Conservation (phyloP, 1,140 invertebrate species). For the Bombus picipes region DNA sequence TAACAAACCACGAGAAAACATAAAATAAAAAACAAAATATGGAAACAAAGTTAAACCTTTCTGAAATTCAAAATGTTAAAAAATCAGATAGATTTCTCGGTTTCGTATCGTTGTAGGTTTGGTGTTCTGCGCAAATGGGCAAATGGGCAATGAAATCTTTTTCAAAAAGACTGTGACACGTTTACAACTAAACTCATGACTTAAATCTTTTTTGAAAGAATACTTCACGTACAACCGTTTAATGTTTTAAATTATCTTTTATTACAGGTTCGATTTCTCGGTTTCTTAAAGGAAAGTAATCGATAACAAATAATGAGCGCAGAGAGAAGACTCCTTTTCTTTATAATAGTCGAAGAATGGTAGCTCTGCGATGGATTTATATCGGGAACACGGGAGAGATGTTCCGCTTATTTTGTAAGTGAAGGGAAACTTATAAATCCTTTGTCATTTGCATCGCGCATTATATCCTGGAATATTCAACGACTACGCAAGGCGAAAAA, state of each 20-base stretch:
- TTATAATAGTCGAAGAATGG: background rate
- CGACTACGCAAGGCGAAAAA: slow-evolving; percentile 38
- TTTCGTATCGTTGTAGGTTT: too few species aligned
- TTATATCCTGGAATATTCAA: slow-evolving; percentile 68
- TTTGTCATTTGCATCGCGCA: slow-evolving; percentile 71
- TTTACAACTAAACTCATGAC: too few species aligned
- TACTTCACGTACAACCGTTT: background rate
- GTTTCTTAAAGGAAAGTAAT: background rate
- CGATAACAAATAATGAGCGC: background rate
- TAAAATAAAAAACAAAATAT: too few species aligned
- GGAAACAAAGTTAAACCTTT: too few species aligned
- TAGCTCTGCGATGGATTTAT: background rate
- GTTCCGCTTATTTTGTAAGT: slow-evolving; percentile 72
- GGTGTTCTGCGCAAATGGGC: too few species aligned
- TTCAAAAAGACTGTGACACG: too few species aligned
- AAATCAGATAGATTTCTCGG: too few species aligned
- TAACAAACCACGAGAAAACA: too few species aligned
- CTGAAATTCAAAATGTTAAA: too few species aligned
- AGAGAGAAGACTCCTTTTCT: background rate
- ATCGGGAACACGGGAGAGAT: background rate
- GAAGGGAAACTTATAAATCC: slow-evolving; percentile 73
- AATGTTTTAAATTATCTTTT: background rate
- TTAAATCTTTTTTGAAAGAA: background rate
- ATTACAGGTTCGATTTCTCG: background rate
- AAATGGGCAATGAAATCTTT: too few species aligned